These are phyloP conservation scores for Drosophila prosaltans DNA, from an alignment of 1,140 invertebrate genomes.

Conservation along the genomic window DNA sequence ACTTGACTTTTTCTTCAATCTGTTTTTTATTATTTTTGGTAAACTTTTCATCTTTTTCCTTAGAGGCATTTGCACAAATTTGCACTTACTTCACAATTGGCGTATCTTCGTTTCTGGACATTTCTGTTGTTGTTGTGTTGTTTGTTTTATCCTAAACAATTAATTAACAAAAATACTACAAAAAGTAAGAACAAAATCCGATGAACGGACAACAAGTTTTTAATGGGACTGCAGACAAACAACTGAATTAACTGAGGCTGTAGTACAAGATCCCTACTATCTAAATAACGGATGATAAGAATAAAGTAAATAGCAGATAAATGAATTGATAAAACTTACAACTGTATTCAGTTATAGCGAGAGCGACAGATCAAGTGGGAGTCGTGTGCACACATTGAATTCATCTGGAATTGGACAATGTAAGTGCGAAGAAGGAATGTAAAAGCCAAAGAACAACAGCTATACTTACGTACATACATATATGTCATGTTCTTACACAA, in stretches of 20 bases:
- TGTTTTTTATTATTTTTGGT: conserved; percentile 23
- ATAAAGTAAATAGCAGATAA: conserved; percentile 51
- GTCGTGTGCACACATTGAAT: conserved; percentile 52
- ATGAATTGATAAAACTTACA: conserved; percentile 42
- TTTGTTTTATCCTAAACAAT: conserved; percentile 21
- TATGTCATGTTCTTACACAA: conserved; percentile 23
- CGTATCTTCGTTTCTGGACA: conserved; percentile 70
- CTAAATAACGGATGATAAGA: conserved; percentile 49
- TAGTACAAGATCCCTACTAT: conserved; percentile 16
- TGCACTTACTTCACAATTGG: conserved; percentile 77
- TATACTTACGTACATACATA: neutral
- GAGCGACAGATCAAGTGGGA: conserved; percentile 31
- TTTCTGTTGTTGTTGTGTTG: conserved; percentile 18
- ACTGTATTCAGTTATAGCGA: conserved; percentile 23
- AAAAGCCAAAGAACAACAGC: conserved; percentile 21
- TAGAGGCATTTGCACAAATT: conserved; percentile 42
- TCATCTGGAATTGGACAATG: neutral
- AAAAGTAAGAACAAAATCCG: conserved; percentile 24
- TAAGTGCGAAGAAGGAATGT: neutral
- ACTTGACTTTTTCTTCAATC: conserved; percentile 34
- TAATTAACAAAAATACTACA: conserved; percentile 34
- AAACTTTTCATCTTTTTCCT: conserved; percentile 26
- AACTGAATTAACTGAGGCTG: conserved; percentile 47
- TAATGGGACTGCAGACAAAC: conserved; percentile 23
- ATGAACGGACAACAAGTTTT: conserved; percentile 44